A percentile compares a stretch with the other conserved stretches of the same genome.
Conservation (phyloP, 2,113 vertebrate species). For the Hippopotamus amphibius region DNA sequence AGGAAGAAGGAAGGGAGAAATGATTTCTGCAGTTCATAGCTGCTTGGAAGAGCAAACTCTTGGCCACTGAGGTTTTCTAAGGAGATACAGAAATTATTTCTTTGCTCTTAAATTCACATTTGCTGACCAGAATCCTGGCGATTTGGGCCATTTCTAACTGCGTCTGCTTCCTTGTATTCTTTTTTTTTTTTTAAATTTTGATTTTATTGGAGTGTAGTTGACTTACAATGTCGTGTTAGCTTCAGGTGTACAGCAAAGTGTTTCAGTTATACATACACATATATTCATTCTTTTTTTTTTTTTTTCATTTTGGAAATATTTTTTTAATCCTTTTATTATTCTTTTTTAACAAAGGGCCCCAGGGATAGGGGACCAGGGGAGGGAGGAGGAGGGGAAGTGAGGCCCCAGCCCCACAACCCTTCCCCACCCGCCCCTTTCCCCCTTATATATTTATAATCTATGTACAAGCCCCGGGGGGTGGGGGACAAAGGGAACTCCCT, state of each 20-base stretch:
- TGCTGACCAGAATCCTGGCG: background rate
- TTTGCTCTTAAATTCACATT: background rate
- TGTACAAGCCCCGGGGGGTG: slow-evolving; percentile 79
- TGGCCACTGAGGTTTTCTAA: slow-evolving; percentile 15
- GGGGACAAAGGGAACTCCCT: slow-evolving; percentile 66
- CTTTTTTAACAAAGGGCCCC: slow-evolving; percentile 86
- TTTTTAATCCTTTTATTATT: slow-evolving; percentile 85
- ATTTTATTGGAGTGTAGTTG: background rate
- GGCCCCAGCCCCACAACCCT: slow-evolving; percentile 73
- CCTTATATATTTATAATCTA: slow-evolving; percentile 85
- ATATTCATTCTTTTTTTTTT: background rate
- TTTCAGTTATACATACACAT: background rate
- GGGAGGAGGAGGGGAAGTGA: slow-evolving; percentile 70
- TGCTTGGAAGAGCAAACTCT: background rate
- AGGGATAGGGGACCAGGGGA: slow-evolving; percentile 78
- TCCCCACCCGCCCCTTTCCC: slow-evolving; percentile 73
- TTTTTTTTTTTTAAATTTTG: background rate
- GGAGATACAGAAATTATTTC: background rate
- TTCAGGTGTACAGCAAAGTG: background rate
- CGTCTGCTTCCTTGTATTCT: background rate
- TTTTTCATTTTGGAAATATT: slow-evolving; percentile 37
- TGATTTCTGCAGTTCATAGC: background rate
- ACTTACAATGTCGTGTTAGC: background rate
- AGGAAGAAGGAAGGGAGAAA: background rate
- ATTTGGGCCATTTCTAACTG: background rate